A percentile compares a stretch with the other conserved stretches of the same genome.
Conservation (phyloP, 2,113 vertebrate species). For the Taurulus bubalis region DNA sequence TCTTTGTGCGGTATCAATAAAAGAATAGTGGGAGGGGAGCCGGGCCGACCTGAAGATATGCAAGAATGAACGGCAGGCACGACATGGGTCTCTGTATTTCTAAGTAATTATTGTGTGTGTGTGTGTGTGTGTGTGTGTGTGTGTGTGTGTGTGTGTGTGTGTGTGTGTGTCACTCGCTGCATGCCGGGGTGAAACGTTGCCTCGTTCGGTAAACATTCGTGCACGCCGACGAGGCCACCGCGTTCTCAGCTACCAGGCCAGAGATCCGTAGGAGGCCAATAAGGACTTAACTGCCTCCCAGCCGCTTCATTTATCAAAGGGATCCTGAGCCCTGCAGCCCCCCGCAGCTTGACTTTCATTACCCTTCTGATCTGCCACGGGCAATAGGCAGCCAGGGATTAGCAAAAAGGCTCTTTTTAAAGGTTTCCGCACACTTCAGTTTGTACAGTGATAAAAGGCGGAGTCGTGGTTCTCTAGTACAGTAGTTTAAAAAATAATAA, state of each 20-base stretch:
- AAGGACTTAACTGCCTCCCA: slow-evolving; percentile 67
- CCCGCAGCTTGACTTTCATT: slow-evolving; percentile 72
- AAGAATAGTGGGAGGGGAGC: slow-evolving; percentile 67
- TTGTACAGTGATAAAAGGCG: slow-evolving; percentile 44
- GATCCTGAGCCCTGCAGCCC: slow-evolving; percentile 56
- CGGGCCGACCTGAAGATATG: slow-evolving; percentile 68
- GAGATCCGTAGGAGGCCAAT: slow-evolving; percentile 65
- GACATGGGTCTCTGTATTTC: slow-evolving; percentile 50
- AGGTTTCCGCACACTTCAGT: slow-evolving; percentile 52
- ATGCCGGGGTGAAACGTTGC: slow-evolving; percentile 19
- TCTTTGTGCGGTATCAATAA: slow-evolving; percentile 64
- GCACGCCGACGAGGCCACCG: slow-evolving; percentile 41
- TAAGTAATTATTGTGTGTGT: slow-evolving; percentile 47
- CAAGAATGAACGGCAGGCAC: slow-evolving; percentile 52
- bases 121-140: slow-evolving; percentile 29
- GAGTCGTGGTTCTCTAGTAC: slow-evolving; percentile 20
- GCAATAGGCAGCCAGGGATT: slow-evolving; percentile 66
- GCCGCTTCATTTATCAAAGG: slow-evolving; percentile 77
- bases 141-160: neutral
- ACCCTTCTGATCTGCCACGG: slow-evolving; percentile 61
- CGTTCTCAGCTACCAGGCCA: slow-evolving; percentile 54
- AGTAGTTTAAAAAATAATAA: slow-evolving; percentile 22
- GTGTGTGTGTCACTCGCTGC: slow-evolving; percentile 12
- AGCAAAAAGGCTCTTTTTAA: slow-evolving; percentile 52
- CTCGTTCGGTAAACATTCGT: slow-evolving; percentile 24